Evolutionary conservation across 2,113 vertebrate species (phyloP), one percentile per base, ranked within the genome.

Genomic region (Melanocharis versteri): DNA sequence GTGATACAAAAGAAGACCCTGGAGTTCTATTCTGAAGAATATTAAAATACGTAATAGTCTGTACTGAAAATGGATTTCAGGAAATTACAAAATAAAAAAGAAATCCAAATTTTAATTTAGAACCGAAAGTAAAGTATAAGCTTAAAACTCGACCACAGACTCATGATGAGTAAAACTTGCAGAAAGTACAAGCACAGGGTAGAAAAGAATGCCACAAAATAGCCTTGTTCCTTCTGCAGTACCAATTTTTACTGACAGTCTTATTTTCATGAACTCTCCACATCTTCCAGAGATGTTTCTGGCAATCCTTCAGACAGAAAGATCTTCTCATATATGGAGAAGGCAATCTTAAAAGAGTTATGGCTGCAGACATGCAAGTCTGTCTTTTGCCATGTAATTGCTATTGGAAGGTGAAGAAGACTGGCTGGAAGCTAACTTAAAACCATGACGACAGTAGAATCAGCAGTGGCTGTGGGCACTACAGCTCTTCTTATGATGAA

Each of bases 71-170:
- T 78, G 64, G 60, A 66, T 76, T 94, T 86, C 69, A 93, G 76
- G 48, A 92, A 92, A 96, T 89, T 75, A 72, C 47, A 85, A 79
- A 86, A 79, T 47, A 31, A 90, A 87, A 83, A 90, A 93, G 53
- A 78, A 91, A 76, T 64, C 33, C 51, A 89, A 72, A 72, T 92
- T 95, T 93, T 60, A 73, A 79, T 88, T 86, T 86, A 72, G 51
- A 93, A 72, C 65, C 5, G 37, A 89, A 89, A 91, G 23, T 35
- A 77, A 37, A 3, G 2, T 78, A 14, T 53, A 57, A 70, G 39
- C 31, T 54, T 79, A 40, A 78, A 85, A 71, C 83, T 90, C 62
- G 91, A 37, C 19, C 15, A 44, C 33, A 60, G 14, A 58, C 19
- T 62, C n/a, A 26, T 28, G 30, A 44, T 64, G 58, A 47, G 45